Percentiles rank a stretch among this genome's conserved stretches.
These are phyloP conservation scores for Strix uralensis DNA, from an alignment of 2,113 vertebrate genomes.

Conservation along the genomic window DNA sequence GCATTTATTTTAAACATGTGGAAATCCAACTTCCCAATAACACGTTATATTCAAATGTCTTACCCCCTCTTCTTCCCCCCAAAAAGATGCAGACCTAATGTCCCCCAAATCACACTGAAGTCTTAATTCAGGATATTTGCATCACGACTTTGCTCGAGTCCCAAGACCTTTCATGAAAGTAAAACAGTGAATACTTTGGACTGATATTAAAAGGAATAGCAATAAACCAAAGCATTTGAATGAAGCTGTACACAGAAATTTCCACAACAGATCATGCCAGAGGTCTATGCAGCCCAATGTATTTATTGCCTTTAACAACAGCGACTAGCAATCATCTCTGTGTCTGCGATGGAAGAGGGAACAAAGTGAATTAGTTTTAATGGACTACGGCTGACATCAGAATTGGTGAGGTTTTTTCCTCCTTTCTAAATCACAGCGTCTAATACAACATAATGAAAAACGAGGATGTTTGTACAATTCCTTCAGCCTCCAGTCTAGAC, in stretches of 20 bases:
- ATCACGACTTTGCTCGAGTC: background rate
- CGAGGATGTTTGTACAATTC: background rate
- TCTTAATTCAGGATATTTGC: background rate
- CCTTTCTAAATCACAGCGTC: constrained; percentile 3
- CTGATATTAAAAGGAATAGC: background rate
- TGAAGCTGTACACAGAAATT: background rate
- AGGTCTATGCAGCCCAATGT: background rate
- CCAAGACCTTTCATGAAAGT: background rate
- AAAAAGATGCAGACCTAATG: background rate
- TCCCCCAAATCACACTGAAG: background rate
- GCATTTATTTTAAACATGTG: background rate
- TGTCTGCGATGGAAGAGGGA: background rate
- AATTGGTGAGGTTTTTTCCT: background rate
- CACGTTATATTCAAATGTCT: background rate
- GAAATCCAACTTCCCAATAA: background rate
- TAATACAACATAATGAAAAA: constrained; percentile 6
- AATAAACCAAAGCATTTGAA: background rate
- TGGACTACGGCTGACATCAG: constrained; percentile 5
- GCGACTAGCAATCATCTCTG: background rate
- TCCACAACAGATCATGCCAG: background rate
- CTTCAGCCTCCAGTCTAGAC: constrained; percentile 49
- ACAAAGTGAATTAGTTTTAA: constrained; percentile 22
- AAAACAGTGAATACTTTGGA: background rate
- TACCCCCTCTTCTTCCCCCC: no score
- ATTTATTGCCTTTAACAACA: background rate